Conservation (phyloP, 2,888 invertebrate species). For the Fragum sueziense region DNA sequence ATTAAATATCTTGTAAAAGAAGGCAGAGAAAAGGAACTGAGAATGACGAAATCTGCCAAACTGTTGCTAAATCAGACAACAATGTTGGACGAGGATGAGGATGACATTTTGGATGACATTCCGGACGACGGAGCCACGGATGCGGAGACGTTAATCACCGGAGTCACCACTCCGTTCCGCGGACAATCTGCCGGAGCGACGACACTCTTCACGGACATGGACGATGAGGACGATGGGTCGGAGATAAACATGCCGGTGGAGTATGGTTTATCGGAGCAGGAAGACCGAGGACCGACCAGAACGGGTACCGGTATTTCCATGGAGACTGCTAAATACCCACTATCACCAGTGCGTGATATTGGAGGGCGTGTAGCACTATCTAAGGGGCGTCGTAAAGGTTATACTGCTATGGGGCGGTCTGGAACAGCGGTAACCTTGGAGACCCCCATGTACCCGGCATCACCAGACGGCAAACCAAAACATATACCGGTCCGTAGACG, state of each 20-base stretch:
- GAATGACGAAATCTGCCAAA: constrained; percentile 14
- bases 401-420: not conserved
- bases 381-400: not conserved
- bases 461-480: not conserved
- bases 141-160: constrained; percentile 7
- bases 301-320: not conserved
- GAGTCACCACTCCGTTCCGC: constrained; percentile 15
- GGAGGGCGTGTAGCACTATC: too few relatives aligned
- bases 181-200: constrained; percentile 13
- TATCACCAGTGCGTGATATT: not conserved
- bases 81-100: constrained; percentile 7
- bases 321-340: constrained; percentile 10
- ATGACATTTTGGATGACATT: constrained; percentile 10
- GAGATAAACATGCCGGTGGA: not conserved
- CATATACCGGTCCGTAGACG: not conserved
- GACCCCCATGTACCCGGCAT: constrained; percentile 6
- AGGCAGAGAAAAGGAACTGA: constrained; percentile 15
- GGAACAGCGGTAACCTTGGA: not conserved
- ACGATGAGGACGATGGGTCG: not conserved
- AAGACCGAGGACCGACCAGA: not conserved
- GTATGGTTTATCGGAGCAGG: not conserved
- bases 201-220: constrained; percentile 7
- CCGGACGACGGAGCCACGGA: constrained; percentile 12
- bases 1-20: constrained; percentile 30
- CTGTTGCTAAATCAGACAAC: not conserved